These are phyloP conservation scores for Neostethus bicornis DNA, from an alignment of 2,797 vertebrate genomes.

Conservation along the genomic window DNA sequence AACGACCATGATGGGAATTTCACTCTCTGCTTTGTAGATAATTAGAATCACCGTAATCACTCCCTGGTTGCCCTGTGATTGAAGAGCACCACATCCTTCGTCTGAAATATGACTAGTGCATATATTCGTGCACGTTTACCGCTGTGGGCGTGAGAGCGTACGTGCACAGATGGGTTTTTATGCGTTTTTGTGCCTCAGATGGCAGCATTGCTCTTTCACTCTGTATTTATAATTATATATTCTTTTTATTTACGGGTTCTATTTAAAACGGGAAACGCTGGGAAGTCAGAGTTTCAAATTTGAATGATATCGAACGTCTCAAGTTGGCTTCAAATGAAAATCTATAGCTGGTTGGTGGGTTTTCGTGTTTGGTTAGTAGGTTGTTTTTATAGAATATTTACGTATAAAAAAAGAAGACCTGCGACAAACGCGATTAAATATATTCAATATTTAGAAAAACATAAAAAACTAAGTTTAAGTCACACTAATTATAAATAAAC, in stretches of 20 bases:
- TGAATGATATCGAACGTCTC: neutral
- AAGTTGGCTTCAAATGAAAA: neutral
- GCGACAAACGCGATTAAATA: too few relatives aligned
- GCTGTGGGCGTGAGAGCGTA: slow-evolving; percentile 17
- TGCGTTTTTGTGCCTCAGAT: slow-evolving; percentile 25
- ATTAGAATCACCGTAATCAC: slow-evolving; percentile 82
- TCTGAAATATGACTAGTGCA: slow-evolving; percentile 57
- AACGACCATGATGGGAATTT: slow-evolving; percentile 76
- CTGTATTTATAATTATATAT: neutral
- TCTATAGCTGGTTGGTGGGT: slow-evolving; percentile 3
- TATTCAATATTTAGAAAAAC: too few relatives aligned
- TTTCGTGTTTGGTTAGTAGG: too few relatives aligned
- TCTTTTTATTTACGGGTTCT: neutral
- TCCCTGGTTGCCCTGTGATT: slow-evolving; percentile 76
- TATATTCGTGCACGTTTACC: slow-evolving; percentile 19
- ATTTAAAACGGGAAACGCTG: neutral
- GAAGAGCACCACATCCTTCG: slow-evolving; percentile 58
- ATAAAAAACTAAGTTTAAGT: too few relatives aligned
- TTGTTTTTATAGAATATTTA: too few relatives aligned
- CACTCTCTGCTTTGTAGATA: slow-evolving; percentile 77
- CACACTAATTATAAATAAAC: too few relatives aligned
- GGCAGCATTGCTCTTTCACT: slow-evolving; percentile 44
- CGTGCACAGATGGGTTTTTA: neutral
- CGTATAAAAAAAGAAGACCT: too few relatives aligned
- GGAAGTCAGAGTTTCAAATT: neutral